These are phyloP conservation scores for Oscheius myriophilus DNA, from an alignment of 2,888 invertebrate genomes.

Conservation along the genomic window DNA sequence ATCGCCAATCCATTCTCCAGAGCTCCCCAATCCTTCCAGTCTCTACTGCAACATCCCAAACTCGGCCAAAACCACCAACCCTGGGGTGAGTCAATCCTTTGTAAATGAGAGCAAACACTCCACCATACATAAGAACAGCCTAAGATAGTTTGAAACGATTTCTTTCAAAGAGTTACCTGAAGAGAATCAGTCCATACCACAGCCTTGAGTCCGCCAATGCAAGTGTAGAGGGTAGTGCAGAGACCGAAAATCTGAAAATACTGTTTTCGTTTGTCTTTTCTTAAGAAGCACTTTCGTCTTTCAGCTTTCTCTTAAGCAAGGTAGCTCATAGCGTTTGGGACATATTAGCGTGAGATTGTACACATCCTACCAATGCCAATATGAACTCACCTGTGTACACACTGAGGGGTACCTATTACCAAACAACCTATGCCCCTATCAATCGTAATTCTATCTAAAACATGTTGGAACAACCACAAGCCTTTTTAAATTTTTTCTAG, in stretches of 20 bases:
- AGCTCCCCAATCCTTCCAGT: constrained; percentile 55
- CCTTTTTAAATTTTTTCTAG: no score
- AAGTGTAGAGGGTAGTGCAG: constrained; percentile 60
- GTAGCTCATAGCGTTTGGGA: no score
- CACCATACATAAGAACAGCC: constrained; percentile 62
- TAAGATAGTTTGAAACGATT: constrained; percentile 17
- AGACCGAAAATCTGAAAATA: constrained; percentile 56
- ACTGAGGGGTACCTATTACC: no score
- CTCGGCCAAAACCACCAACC: constrained; percentile 57
- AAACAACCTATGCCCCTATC: no score
- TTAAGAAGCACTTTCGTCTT: neutral
- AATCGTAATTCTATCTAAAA: no score
- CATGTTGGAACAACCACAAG: no score
- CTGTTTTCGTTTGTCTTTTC: neutral
- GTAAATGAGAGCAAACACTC: constrained; percentile 56
- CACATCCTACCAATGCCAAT: no score
- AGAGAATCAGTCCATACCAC: constrained; percentile 64
- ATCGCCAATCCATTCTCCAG: constrained; percentile 43
- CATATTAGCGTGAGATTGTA: no score
- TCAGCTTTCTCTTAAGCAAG: no score
- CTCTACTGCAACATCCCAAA: constrained; percentile 51
- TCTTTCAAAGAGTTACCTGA: constrained; percentile 31
- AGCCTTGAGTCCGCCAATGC: constrained; percentile 61
- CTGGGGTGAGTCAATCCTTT: constrained; percentile 55
- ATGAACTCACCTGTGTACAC: no score